Conservation (phyloP, 1,140 invertebrate genomes). For the Oncopeltus fasciatus region DNA sequence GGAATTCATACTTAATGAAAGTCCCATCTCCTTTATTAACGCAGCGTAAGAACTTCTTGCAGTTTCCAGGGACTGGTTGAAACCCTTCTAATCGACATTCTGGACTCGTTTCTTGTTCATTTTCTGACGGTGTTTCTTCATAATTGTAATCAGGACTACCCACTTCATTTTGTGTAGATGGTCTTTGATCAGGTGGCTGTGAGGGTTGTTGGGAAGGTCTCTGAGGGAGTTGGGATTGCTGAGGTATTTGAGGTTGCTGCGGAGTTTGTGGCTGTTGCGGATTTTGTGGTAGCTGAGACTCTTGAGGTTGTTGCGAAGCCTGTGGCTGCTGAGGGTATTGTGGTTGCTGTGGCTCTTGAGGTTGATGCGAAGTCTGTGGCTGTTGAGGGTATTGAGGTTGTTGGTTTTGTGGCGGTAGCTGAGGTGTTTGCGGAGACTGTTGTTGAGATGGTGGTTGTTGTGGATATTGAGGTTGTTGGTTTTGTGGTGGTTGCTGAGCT, state of each 20-base stretch:
- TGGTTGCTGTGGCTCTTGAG: neutral
- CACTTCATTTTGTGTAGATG: neutral
- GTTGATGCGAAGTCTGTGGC: neutral
- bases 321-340: neutral
- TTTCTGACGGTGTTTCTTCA: neutral
- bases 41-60: slow-evolving; percentile 64
- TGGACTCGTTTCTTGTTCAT: neutral
- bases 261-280: neutral
- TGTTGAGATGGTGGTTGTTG: neutral
- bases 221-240: slow-evolving; percentile 14
- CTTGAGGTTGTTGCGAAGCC: neutral
- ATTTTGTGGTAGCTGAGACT: neutral
- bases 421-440: neutral
- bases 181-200: neutral
- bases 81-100: slow-evolving; percentile 45
- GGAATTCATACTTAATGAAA: slow-evolving; percentile 48
- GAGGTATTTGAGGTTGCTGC: neutral
- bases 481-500: neutral
- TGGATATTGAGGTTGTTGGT: neutral
- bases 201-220: neutral
- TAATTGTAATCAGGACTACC: neutral
- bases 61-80: slow-evolving; percentile 48
- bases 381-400: neutral
- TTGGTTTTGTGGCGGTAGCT: slow-evolving; percentile 11
- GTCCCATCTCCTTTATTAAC: slow-evolving; percentile 40